These are phyloP conservation scores for Meloidogyne chitwoodi DNA, from an alignment of 1,140 invertebrate species.

Conservation along the genomic window DNA sequence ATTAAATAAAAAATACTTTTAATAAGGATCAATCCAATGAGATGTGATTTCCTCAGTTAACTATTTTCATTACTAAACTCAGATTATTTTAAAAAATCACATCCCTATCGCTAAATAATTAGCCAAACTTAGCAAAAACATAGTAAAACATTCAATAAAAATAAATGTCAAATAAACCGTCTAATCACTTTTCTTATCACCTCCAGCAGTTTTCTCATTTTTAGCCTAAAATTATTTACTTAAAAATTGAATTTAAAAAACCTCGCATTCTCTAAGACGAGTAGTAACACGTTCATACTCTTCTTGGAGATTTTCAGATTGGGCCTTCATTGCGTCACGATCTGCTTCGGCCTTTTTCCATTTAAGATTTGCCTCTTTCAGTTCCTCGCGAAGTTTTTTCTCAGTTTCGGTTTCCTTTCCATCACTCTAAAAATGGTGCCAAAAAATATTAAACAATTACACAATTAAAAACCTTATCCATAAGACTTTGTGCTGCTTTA, in stretches of 20 bases:
- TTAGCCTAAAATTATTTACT: background rate
- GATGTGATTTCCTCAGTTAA: too few relatives aligned
- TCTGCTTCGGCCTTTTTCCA: constrained; percentile 44
- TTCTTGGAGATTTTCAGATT: constrained; percentile 49
- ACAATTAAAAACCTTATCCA: constrained; percentile 40
- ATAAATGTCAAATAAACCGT: background rate
- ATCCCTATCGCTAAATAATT: background rate
- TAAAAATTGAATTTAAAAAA: constrained; percentile 8
- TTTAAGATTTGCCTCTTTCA: constrained; percentile 39
- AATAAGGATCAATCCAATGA: too few relatives aligned
- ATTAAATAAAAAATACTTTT: too few relatives aligned
- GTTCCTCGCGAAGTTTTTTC: constrained; percentile 30
- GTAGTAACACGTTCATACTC: constrained; percentile 54
- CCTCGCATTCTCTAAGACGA: constrained; percentile 29
- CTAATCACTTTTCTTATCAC: background rate
- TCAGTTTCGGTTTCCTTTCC: constrained; percentile 9
- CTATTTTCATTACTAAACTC: too few relatives aligned
- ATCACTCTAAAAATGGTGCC: constrained; percentile 1
- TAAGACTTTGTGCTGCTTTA: constrained; percentile 53
- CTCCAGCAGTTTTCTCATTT: background rate
- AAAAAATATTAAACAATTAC: background rate
- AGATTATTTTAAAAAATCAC: background rate
- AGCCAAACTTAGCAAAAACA: background rate
- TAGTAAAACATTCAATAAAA: background rate
- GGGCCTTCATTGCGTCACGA: constrained; percentile 53